Evolutionary conservation across 2,797 vertebrate species (phyloP), one percentile per base, ranked within the genome.

Genomic region (Rousettus madagascariensis): DNA sequence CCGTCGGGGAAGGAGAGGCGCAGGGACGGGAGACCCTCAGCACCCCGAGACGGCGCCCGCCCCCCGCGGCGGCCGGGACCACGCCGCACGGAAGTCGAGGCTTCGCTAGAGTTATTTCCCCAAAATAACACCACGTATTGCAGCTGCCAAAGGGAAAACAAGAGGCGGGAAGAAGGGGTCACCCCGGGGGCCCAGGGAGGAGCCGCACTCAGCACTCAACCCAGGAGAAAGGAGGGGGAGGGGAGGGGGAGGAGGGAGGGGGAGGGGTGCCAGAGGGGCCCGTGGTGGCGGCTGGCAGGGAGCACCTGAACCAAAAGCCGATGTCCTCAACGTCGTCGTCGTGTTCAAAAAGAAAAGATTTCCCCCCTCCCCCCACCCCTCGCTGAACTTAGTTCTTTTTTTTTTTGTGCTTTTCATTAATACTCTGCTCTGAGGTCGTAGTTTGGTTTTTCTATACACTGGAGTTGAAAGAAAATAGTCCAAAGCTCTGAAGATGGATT

Each of bases 351-450:
- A 98, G 80, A n/a, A 96, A 97, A 97, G 95, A 61, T 59, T 96
- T 97, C 96, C 98, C 98, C 98, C 98, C 98, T 97, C 99, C 97
- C 96, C 96, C 94, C 98, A 97, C 98, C 98, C 98, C 98, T 98
- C 96, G 97, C 99, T 98, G 99, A 99, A 99, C 98, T 99, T 99
- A 99, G 99, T 99, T 99, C 99, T n/a, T n/a, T n/a, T 99, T 99
- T 99, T 97, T 97, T 99, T 99, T 99, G 99, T 99, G 99, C 99
- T 99, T 99, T 99, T 99, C 98, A 98, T 98, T 99, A 99, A 99
- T 99, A 99, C 99, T 99, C 99, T 99, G 99, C 98, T 99, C 99
- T 99, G 99, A 99, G 99, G 99, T 99, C 99, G 99, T 99, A 99
- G 99, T 99, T 99, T 99, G 99, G 99, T 99, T 99, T 98, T 99